phyloP scores from a whole-genome alignment of 2,888 invertebrate species.

The Tridacna gigas region DNA sequence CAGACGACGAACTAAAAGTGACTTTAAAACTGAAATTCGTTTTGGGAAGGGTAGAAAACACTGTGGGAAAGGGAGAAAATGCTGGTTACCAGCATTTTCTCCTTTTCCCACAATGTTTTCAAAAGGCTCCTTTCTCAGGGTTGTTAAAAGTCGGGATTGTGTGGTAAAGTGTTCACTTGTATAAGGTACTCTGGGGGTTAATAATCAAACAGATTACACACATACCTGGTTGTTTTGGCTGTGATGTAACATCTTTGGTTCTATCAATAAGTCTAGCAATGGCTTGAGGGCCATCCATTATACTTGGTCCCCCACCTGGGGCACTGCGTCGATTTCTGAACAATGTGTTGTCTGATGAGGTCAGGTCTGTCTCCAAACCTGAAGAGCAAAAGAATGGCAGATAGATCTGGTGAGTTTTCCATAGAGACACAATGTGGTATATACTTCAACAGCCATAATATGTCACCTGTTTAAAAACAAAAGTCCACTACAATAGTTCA shows the following conservation, averaged over 20 bases:
- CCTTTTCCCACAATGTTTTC: not conserved
- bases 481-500: too few relatives aligned
- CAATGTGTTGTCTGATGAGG: constrained; percentile 80
- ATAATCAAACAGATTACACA: not conserved
- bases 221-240: constrained; percentile 36
- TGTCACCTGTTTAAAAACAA: too few relatives aligned
- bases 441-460: too few relatives aligned
- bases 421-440: too few relatives aligned
- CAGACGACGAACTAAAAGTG: not conserved
- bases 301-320: constrained; percentile 77
- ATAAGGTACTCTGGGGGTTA: too few relatives aligned
- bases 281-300: constrained; percentile 83
- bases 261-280: constrained; percentile 81
- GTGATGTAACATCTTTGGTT: constrained; percentile 52
- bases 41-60: not conserved
- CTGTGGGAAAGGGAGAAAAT: too few relatives aligned
- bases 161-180: not conserved
- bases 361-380: constrained; percentile 76
- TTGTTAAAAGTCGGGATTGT: not conserved
- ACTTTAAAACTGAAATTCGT: not conserved
- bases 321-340: constrained; percentile 40
- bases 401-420: too few relatives aligned
- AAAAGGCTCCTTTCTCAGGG: not conserved
- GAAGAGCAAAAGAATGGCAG: not conserved
- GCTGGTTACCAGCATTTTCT: not conserved